Conservation (phyloP, 2,888 invertebrate genomes). For the Philaethria dido region DNA sequence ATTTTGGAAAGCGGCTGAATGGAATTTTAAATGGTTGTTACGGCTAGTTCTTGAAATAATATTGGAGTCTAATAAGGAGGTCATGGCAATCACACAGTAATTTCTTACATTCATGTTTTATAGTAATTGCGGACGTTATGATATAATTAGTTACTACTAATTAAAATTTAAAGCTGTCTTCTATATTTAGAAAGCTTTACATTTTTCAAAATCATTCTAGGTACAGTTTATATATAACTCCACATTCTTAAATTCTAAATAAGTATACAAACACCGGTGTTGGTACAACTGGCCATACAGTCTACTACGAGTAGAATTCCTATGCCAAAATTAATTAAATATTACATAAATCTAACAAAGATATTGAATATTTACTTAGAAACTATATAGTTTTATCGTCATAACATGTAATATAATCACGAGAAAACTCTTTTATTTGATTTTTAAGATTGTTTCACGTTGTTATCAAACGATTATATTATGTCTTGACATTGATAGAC, state of each 20-base stretch:
- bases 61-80: conserved; percentile 9
- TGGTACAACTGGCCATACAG: background rate
- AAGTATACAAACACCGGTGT: background rate
- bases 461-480: conserved; percentile 6
- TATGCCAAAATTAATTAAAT: background rate
- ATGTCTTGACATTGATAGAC: background rate
- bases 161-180: too few relatives aligned
- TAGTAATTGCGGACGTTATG: conserved; percentile 13
- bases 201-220: too few relatives aligned
- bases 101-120: conserved; percentile 13
- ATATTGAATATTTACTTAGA: background rate
- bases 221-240: background rate
- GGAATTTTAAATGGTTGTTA: background rate
- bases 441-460: background rate
- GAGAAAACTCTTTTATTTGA: background rate
- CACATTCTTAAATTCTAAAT: background rate
- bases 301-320: background rate
- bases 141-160: background rate
- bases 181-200: too few relatives aligned
- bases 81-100: conserved; percentile 12
- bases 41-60: conserved; percentile 13
- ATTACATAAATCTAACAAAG: background rate
- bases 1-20: conserved; percentile 13
- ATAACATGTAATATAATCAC: background rate
- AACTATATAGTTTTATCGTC: too few relatives aligned